Evolutionary conservation across 2,797 vertebrate species (phyloP).

Genomic region (Clarias pachynema): DNA sequence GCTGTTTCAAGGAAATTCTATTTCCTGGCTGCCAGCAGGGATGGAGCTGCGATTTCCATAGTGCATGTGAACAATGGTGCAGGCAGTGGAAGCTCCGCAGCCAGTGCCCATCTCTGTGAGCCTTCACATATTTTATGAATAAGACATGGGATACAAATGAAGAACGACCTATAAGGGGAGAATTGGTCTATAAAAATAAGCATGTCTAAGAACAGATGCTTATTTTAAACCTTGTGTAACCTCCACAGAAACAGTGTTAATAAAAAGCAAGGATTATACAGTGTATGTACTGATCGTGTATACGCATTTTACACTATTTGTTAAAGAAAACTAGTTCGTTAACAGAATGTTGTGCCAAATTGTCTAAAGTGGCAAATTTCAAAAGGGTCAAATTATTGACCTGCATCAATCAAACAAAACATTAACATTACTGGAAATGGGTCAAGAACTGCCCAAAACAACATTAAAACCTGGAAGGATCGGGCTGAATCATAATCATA

Average conservation of each 20-base stretch:
- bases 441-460: too few relatives aligned
- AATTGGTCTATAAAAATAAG: slow-evolving; percentile 17
- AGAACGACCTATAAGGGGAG: background rate
- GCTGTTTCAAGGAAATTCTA: slow-evolving; percentile 26
- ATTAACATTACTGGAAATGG: too few relatives aligned
- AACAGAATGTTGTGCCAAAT: background rate
- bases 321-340: background rate
- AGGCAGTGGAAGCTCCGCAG: slow-evolving; percentile 20
- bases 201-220: background rate
- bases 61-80: slow-evolving; percentile 19
- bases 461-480: too few relatives aligned
- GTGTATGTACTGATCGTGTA: background rate
- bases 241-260: background rate
- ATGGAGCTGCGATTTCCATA: slow-evolving; percentile 31
- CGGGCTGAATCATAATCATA: too few relatives aligned
- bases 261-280: background rate
- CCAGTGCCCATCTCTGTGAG: slow-evolving; percentile 15
- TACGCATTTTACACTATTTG: background rate
- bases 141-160: slow-evolving; percentile 32
- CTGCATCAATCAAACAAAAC: too few relatives aligned
- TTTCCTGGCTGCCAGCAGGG: slow-evolving; percentile 18
- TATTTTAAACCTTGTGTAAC: background rate
- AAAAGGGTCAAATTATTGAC: too few relatives aligned
- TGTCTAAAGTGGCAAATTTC: background rate
- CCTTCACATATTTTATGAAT: slow-evolving; percentile 26